phyloP scores from a whole-genome alignment of 2,797 vertebrate species.

The Amniataba percoides region DNA sequence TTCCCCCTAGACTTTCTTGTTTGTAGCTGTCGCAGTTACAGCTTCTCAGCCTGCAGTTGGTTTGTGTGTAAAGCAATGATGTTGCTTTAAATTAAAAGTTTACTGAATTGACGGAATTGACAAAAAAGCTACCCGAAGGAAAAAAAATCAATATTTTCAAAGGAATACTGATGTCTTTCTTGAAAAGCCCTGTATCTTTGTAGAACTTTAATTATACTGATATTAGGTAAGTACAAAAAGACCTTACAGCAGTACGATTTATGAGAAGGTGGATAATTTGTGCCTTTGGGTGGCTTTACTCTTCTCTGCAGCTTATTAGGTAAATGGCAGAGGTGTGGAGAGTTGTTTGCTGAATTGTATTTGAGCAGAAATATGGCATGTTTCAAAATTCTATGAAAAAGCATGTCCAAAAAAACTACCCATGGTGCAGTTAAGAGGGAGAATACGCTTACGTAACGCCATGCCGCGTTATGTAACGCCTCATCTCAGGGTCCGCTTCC shows the following conservation, averaged over 20 bases:
- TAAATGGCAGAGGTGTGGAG: background rate
- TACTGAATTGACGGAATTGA: background rate
- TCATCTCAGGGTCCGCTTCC: constrained; percentile 90
- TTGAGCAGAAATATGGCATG: background rate
- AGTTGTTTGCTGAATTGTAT: constrained; percentile 6
- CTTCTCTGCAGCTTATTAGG: constrained; percentile 4
- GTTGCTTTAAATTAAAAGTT: constrained; percentile 1
- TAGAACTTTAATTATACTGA: background rate
- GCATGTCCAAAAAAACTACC: background rate
- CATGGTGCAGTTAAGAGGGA: background rate
- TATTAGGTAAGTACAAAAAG: background rate
- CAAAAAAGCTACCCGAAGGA: background rate
- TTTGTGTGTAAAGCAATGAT: constrained; percentile 1
- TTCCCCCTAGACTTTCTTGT: background rate
- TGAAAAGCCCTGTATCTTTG: background rate
- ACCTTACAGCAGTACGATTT: constrained; percentile 6
- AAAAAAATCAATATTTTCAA: background rate
- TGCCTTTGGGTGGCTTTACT: background rate
- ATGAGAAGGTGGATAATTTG: background rate
- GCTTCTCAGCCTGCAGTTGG: background rate
- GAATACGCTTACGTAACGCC: background rate
- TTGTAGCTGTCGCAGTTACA: constrained; percentile 17
- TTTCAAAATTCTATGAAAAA: constrained; percentile 12
- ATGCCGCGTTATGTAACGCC: constrained; percentile 4
- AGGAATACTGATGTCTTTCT: background rate